phyloP scores from a whole-genome alignment of 2,797 vertebrate species.

The Tragopan temminckii region DNA sequence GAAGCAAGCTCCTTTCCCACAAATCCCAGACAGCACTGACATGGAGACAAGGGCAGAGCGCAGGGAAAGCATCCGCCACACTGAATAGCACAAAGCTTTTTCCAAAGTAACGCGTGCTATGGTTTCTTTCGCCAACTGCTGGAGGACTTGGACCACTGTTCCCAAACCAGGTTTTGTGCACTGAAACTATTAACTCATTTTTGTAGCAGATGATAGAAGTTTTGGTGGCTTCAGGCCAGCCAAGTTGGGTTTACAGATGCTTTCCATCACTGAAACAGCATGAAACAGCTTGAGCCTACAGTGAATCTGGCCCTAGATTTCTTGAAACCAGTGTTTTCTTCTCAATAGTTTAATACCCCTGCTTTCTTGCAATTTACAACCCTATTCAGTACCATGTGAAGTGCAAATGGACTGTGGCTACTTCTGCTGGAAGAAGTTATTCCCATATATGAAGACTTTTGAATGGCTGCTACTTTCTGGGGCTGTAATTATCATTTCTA shows the following conservation, averaged over 20 bases:
- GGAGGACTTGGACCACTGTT: not conserved
- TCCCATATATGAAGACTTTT: not conserved
- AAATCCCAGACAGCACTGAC: not conserved
- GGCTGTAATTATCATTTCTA: not conserved
- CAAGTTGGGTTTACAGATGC: constrained; percentile 10
- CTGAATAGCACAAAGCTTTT: not conserved
- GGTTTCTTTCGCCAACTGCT: not conserved
- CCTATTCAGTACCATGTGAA: not conserved
- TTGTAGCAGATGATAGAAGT: not conserved
- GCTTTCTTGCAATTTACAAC: constrained; percentile 23
- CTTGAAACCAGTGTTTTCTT: constrained; percentile 37
- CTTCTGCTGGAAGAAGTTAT: not conserved
- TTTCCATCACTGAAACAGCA: constrained; percentile 38
- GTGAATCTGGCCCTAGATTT: constrained; percentile 17
- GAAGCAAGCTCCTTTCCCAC: not conserved
- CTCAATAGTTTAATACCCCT: not conserved
- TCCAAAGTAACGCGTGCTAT: accelerated
- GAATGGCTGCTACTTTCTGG: not conserved
- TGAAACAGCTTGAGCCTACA: not conserved
- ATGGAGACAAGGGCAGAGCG: not conserved
- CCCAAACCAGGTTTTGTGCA: not conserved
- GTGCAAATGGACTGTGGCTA: not conserved
- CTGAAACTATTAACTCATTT: not conserved
- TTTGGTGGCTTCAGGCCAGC: constrained; percentile 1
- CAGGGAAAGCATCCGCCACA: not conserved